Conservation (phyloP, 2,888 invertebrate genomes). For the Caenorhabditis sp. region DNA sequence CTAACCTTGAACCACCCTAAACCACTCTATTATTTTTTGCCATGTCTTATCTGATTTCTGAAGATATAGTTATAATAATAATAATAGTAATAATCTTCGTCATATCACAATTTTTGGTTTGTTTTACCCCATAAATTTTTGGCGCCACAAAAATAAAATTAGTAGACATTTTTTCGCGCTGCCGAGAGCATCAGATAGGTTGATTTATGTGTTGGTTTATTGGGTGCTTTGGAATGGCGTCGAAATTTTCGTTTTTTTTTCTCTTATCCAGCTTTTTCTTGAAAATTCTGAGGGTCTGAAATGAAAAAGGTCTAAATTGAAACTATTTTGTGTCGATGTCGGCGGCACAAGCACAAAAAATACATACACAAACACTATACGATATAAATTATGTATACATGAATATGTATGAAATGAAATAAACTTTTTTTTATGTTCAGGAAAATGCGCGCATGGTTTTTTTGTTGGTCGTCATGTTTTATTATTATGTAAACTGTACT, state of each 20-base stretch:
- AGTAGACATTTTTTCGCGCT: neutral
- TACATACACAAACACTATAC: neutral
- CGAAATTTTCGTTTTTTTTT: neutral
- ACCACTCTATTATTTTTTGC: neutral
- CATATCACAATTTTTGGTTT: too few species aligned
- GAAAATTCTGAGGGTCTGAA: too few species aligned
- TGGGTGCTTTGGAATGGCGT: neutral
- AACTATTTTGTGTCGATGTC: neutral
- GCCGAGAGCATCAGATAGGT: neutral
- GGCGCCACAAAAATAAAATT: neutral
- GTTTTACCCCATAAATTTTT: too few species aligned
- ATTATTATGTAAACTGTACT: neutral
- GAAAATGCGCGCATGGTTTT: neutral
- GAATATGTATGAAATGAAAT: neutral
- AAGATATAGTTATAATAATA: neutral
- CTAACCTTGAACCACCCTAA: neutral
- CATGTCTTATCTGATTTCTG: neutral
- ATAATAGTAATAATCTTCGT: neutral
- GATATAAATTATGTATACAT: slow-evolving; percentile 1
- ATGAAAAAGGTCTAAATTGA: too few species aligned
- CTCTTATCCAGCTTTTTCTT: neutral
- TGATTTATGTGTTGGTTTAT: neutral
- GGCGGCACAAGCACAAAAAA: neutral
- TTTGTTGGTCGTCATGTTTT: neutral
- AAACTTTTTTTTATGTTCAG: slow-evolving; percentile 1